Base-by-base conservation (phyloP, 2,797 vertebrate genomes). In the Mormyrus hasselquistii region DNA sequence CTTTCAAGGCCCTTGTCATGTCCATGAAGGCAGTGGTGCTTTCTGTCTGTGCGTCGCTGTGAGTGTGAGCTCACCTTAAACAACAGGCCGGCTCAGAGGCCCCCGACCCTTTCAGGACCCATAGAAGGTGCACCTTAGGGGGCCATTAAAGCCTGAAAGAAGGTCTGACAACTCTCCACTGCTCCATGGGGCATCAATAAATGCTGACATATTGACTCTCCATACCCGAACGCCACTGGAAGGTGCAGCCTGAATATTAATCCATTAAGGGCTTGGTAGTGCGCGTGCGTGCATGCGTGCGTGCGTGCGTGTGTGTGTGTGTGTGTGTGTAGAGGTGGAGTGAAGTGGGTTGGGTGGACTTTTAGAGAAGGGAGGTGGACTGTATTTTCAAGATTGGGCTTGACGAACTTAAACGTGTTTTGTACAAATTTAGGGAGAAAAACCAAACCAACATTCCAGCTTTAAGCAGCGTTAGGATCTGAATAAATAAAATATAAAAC, bases 131-230 rank as follows among this genome's bases (percentile, higher is more conserved):
- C 94, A 95, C 96, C 95, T 95, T 96, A 96, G 97, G 97, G 96
- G 96, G 95, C 92, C 94, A 90, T 92, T 90, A 90, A 91, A 76
- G 93, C 90, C 92, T 97, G 95, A 97, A 97, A 96, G 95, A 93
- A 95, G 91, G 90, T 91, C 93, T 95, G 95, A 95, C 96, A 95
- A 94, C 94, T 94, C 95, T 83, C 91, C 73, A 90, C 94, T 92
- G 94, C 95, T 95, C 95, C 89, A 93, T 93, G 94, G 94, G 96
- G 95, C 95, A 96, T 97, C 96, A 97, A 97, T 96, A 96, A 97
- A 97, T 93, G 94, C 95, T 94, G 94, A 95, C 95, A 96, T 91
- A 94, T 94, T 95, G 94, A 95, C 95, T 95, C 95, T 95, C 94
- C 93, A 90, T 94, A 94, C 95, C 94, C 92, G 94, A 94, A 93